Base-by-base conservation (phyloP, 2,113 vertebrate genomes). In the Scomber colias region DNA sequence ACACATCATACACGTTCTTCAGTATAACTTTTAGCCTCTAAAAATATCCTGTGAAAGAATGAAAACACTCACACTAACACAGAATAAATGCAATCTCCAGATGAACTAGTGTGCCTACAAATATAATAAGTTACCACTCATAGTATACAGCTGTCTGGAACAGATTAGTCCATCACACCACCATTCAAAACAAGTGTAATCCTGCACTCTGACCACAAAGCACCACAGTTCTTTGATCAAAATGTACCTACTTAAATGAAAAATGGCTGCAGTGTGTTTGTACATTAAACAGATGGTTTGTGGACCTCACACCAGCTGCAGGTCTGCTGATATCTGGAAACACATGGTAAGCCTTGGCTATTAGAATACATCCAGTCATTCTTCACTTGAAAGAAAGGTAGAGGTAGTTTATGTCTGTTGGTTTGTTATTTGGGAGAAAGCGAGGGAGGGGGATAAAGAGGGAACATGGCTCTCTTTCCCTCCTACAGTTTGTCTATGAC, bases 401-500 rank as follows among this genome's bases (percentile, higher is more conserved):
- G 74, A 66, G 16, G 51, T 57, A 48, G 21, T 68, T 72, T 45
- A 11, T 4, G 6, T 66, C 19, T n/a, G 4, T 8, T 70, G 40
- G 1, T 57, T 69, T 65, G 59, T 48, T 40, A 24, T 16, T 72
- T 63, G 50, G 5, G 13, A 30, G 21, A 19, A 65, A 60, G 12
- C 13, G 53, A 56, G 3, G 2, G 27, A 61, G 45, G 8, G 24
- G 15, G 35, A 70, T 62, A 6, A 14, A 57, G 40, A 45, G 21
- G 5, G 69, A 30, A 67, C 35, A 49, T 60, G 15, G 8, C 30
- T 82, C 68, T 83, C 21, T 53, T 35, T 69, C 57, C 45, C 14
- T 78, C 48, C 14, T 72, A 3, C 3, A 59, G 15, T 40, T 51
- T 59, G 63, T 63, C 63, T 24, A 3, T 85, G 85, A 85, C 64